Conservation (phyloP, 64 coral and sea anemone genomes). For the Porites lutea region DNA sequence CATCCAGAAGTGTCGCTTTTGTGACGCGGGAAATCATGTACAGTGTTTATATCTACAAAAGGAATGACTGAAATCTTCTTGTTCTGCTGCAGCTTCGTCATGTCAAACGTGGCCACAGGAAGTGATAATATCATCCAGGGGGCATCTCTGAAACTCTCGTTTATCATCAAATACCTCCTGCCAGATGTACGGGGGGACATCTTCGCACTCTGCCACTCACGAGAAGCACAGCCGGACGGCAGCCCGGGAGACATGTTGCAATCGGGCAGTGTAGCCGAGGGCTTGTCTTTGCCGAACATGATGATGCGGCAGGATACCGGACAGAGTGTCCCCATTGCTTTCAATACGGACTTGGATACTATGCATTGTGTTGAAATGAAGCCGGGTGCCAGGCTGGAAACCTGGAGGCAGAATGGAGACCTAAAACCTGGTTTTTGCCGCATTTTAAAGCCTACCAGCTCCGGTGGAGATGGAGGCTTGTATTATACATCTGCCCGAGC, state of each 20-base stretch:
- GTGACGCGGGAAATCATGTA: no score
- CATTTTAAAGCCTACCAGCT: neutral
- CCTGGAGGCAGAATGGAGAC: neutral
- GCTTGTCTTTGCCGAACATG: neutral
- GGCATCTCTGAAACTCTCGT: no score
- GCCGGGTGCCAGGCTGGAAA: neutral
- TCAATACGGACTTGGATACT: neutral
- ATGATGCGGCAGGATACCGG: neutral
- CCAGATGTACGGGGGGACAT: neutral
- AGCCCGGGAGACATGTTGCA: neutral
- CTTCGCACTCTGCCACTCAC: neutral
- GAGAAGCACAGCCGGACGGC: neutral
- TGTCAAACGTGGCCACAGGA: no score
- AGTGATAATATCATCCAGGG: no score
- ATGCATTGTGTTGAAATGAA: neutral
- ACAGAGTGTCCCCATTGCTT: neutral
- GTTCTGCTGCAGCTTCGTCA: no score
- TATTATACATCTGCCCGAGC: neutral
- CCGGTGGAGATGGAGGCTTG: neutral
- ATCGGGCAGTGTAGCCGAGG: slow-evolving; percentile 1
- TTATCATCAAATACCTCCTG: no score
- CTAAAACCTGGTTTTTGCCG: neutral
- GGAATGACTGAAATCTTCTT: no score
- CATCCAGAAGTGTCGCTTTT: no score
- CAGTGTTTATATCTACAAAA: no score